Evolutionary conservation across 2,888 invertebrate genomes (phyloP), one percentile per base, ranked within the genome.

Genomic region (Galeopsomyia nigrocyanea): DNA sequence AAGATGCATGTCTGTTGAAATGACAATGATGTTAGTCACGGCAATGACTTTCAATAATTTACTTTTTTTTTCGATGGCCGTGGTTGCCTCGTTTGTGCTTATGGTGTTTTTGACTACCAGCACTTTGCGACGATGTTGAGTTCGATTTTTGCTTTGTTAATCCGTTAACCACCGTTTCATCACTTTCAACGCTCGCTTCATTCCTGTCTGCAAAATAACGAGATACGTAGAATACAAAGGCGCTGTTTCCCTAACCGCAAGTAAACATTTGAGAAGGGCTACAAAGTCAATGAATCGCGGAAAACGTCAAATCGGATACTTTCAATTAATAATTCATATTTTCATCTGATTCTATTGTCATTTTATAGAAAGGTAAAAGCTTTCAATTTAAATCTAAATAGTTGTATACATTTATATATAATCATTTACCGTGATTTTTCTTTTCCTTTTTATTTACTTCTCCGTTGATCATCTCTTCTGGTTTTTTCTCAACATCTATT

Each of bases 61-160:
- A 79, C 51, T 80, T 80, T 77, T 78, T 81, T 63, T 78, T 81
- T 62, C 80, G 79, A 75, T 77, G 78, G 14, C 78, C 69, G 16
- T 73, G 73, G 68, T 65, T 76, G 63, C 68, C 56, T 46, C 75
- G 76, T 70, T 78, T 78, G 51, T 78, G 65, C 57, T 76, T 75
- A 22, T 65, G 68, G 21, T 67, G 68, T 17, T 74, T 75, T 21
- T 49, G 63, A 17, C 55, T 55, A 17, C 26, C 49, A 19, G 46
- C 14, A 56, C 21, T 64, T 7, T 68, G 63, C 17, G 58, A 50
- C 6, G 22, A 50, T 16, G 17, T 26, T 50, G 39, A 39, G 7
- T 14, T 53, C 47, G 64, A 64, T 3, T 75, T 68, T 0, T 72
- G 62, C 60, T 73, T 67, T 13, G 57, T n/a, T 46, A 60, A 55